Percentiles rank a stretch among this genome's conserved stretches.
phyloP scores from a whole-genome alignment of 2,797 vertebrate species.

The Sebastes diaconus region DNA sequence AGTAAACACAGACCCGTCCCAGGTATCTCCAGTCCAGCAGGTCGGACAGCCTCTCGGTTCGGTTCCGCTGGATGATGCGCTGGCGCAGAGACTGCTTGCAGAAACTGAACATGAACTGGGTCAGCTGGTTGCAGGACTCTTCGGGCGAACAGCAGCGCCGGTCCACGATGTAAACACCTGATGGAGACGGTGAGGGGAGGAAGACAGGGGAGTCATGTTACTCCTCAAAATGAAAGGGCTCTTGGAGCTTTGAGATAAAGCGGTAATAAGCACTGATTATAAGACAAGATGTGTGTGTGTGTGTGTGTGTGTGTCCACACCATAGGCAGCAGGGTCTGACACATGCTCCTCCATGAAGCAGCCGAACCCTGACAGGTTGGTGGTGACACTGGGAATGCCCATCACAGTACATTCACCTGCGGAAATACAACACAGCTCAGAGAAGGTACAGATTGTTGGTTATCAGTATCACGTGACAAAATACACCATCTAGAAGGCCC shows the following conservation, averaged over 20 bases:
- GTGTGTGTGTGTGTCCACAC: constrained; percentile 68
- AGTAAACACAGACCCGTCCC: constrained; percentile 84
- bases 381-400: constrained; percentile 98
- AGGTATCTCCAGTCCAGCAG: constrained; percentile 97
- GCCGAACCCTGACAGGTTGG: constrained; percentile 97
- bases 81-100: constrained; percentile 96
- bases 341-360: constrained; percentile 98
- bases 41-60: constrained; percentile 94
- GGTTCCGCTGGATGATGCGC: constrained; percentile 94
- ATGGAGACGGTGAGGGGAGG: neutral
- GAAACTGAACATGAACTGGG: constrained; percentile 93
- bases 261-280: neutral
- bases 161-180: constrained; percentile 96
- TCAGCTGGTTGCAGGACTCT: constrained; percentile 96
- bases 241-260: neutral
- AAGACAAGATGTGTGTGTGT: neutral
- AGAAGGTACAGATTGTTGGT: neutral
- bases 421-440: neutral
- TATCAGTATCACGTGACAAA: neutral
- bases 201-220: neutral
- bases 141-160: constrained; percentile 92
- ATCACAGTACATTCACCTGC: constrained; percentile 96
- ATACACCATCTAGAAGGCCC: neutral
- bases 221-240: neutral
- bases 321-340: constrained; percentile 93